phyloP scores from a whole-genome alignment of 2,888 invertebrate species.

The Ectropis crepuscularia region DNA sequence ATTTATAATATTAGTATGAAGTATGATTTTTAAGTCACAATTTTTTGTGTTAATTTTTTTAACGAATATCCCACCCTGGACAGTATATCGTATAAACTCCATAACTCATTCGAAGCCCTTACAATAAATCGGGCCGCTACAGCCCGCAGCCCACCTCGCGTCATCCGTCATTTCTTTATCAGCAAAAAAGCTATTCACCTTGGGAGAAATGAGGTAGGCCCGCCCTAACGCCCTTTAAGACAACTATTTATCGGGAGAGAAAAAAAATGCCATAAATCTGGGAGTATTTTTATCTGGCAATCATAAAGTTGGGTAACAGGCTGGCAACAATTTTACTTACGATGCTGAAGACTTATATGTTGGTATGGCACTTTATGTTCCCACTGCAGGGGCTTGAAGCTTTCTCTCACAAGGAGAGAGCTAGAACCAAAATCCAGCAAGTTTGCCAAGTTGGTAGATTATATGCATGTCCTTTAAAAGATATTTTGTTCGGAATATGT shows the following conservation, averaged over 20 bases:
- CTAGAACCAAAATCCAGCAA: no score
- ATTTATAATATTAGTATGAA: no score
- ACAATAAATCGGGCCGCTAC: constrained; percentile 49
- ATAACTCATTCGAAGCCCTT: constrained; percentile 59
- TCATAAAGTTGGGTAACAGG: constrained; percentile 63
- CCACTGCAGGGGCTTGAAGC: no score
- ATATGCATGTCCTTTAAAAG: no score
- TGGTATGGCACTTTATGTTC: no score
- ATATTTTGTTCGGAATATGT: no score
- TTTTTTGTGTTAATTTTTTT: neutral
- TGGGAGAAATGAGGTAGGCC: constrained; percentile 71
- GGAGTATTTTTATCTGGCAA: constrained; percentile 73
- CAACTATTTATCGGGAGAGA: constrained; percentile 78
- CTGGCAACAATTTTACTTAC: constrained; percentile 33
- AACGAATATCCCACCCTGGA: constrained; percentile 11
- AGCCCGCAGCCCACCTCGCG: constrained; percentile 61
- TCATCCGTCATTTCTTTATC: constrained; percentile 79
- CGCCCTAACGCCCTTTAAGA: constrained; percentile 73
- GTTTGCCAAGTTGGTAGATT: no score
- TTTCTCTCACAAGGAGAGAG: no score
- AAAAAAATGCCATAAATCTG: constrained; percentile 72
- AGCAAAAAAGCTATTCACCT: constrained; percentile 77
- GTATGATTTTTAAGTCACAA: neutral
- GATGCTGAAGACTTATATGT: neutral
- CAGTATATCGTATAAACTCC: constrained; percentile 24